Evolutionary conservation across 2,888 invertebrate species (phyloP), one percentile per base, ranked within the genome.

Genomic region (Plebejus anna): DNA sequence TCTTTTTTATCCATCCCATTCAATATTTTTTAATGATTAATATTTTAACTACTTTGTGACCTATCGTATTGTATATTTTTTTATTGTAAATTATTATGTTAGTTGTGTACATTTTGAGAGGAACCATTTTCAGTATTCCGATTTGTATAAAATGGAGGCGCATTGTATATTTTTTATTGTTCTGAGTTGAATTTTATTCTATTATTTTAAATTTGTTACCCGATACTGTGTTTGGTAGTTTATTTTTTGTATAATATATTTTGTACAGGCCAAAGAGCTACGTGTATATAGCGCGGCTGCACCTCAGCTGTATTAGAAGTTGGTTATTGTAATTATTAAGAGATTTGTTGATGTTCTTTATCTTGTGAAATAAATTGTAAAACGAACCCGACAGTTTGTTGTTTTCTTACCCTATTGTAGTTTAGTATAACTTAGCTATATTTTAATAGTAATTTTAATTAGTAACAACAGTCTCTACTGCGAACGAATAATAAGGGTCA

Each of bases 321-420:
- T 90, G 92, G 93, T 93, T 94, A 88, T 88, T 89, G 91, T 93
- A 91, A 90, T 94, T 91, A 87, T 88, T 91, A 94, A 92, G 92
- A 89, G 84, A 93, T 92, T 92, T 94, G 94, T 94, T 94, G 93
- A 94, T 94, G 93, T 94, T 94, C 94, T 92, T 88, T 84, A 90
- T 91, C 92, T 92, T 90, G 92, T 92, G 93, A 89, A 94, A 92
- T 93, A 80, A 81, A 82, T 79, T 81, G 80, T 79, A 79, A 80
- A 79, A 77, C 79, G 79, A 79, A 79, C 78, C 79, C 85, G 83
- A 82, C 80, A n/a, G 47, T 36, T 72, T 79, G 82, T 83, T 84
- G 85, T 80, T 75, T 77, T 47, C 47, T 47, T 47, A 47, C 9
- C 47, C 47, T 9, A 9, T 47, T 9, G 47, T 47, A 9, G 9